Conservation (phyloP, 1,140 invertebrate genomes). For the Tetramorium simillimum region DNA sequence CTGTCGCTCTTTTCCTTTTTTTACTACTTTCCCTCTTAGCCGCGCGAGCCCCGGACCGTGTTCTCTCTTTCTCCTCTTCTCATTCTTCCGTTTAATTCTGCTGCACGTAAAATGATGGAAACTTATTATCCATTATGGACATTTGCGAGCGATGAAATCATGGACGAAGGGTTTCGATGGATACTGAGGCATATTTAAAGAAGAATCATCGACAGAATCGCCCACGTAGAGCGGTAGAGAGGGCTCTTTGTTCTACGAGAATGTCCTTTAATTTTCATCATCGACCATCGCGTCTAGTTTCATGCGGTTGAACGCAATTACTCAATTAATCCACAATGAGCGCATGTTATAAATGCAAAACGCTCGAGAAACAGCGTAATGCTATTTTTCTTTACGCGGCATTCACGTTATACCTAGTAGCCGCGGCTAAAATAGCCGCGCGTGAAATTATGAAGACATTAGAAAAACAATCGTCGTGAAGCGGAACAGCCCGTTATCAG, state of each 20-base stretch:
- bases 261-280: neutral
- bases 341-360: neutral
- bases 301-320: neutral
- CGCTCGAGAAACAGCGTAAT: neutral
- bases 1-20: conserved; percentile 76
- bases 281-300: neutral
- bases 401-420: neutral
- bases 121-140: conserved; percentile 78
- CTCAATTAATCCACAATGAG: neutral
- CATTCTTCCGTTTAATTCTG: conserved; percentile 38
- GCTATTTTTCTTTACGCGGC: neutral
- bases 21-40: conserved; percentile 23
- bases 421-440: conserved; percentile 43
- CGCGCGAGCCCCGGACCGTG: too few species aligned
- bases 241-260: neutral
- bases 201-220: neutral
- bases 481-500: conserved; percentile 53
- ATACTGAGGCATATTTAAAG: neutral
- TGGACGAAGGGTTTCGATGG: neutral
- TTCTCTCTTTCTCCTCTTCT: conserved; percentile 47
- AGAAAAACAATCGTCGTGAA: conserved; percentile 46
- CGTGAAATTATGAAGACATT: conserved; percentile 58
- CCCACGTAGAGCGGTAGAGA: too few species aligned
- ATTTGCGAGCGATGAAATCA: conserved; percentile 27
- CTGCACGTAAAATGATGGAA: conserved; percentile 71